Base-by-base conservation (phyloP, 1,140 invertebrate species). In the Trichonephila inaurata region DNA sequence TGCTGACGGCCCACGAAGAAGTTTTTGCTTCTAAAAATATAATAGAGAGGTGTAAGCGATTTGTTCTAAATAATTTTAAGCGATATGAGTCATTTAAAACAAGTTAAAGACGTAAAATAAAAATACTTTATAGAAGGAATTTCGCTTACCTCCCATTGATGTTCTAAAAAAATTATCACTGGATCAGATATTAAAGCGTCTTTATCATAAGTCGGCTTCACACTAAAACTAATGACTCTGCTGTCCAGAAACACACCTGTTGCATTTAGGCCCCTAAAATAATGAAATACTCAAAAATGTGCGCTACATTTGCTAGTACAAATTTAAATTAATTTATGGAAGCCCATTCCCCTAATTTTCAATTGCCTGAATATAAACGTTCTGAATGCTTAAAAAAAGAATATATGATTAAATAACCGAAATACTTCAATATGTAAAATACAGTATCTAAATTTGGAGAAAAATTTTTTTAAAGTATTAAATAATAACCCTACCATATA, bases 231-330 rank as follows among this genome's bases (percentile, higher is more conserved):
- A 16, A 94, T 61, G 1, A 94, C 58, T 66, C 94, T 64, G 60
- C 94, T 94, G 40, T 94, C 94, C 16, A 94, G n/a, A 61, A 92
- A 94, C 8, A 94, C 87, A 2, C 82, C 72, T 28, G 69, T 69
- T 18, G 86, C 21, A 51, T 94, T 87, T 28, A 28, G 21, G 33
- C 87, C 91, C 1, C 94, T 94, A 58, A 92, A 81, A n/a, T 0
- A 2, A 85, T 69, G n/a, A 85, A 94, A 10, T 60, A 66, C 60
- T 58, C 19, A 62, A 8, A 61, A 88, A n/a, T 83, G 0, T 33
- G 33, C 3, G 12, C 28, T 81, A 8, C 6, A 7, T 91, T 77
- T 66, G 19, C 62, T 28, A 8, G 24, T 12, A 60, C 16, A 16
- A 77, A 28, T 28, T 90, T 72, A 64, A 89, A 33, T n/a, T 40